A percentile compares a stretch with the other conserved stretches of the same genome.
These are phyloP conservation scores for Cryptus viduatorius DNA, from an alignment of 2,888 invertebrate species.

Conservation along the genomic window DNA sequence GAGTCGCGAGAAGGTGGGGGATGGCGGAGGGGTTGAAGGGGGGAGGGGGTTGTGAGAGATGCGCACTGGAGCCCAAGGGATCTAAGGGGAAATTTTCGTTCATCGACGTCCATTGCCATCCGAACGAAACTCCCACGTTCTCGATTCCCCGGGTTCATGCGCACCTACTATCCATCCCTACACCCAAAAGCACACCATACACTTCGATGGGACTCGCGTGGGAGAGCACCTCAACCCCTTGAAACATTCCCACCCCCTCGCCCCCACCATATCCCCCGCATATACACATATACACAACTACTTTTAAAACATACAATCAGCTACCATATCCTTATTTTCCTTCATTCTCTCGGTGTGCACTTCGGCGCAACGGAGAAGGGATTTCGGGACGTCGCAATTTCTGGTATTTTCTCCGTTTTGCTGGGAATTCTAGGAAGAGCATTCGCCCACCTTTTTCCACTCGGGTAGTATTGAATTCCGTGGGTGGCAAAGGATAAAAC, in stretches of 20 bases:
- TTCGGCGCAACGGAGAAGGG: background rate
- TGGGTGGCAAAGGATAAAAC: too few species aligned
- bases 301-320: background rate
- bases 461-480: too few species aligned
- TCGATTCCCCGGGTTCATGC: constrained; percentile 1
- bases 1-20: background rate
- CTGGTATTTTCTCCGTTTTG: background rate
- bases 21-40: constrained; percentile 14
- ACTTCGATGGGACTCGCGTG: constrained; percentile 22
- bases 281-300: background rate
- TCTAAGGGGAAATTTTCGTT: constrained; percentile 57
- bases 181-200: background rate
- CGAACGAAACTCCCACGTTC: constrained; percentile 26
- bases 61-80: constrained; percentile 1
- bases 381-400: background rate
- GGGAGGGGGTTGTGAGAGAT: constrained; percentile 13
- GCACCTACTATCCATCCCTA: background rate
- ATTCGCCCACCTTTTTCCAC: too few species aligned
- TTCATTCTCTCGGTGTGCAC: background rate
- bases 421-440: background rate
- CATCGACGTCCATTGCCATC: constrained; percentile 65
- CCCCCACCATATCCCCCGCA: background rate
- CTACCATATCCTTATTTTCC: background rate
- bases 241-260: background rate
- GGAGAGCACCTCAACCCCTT: constrained; percentile 18